phyloP scores from a whole-genome alignment of 2,888 invertebrate genomes.

The Dasypogon diadema region DNA sequence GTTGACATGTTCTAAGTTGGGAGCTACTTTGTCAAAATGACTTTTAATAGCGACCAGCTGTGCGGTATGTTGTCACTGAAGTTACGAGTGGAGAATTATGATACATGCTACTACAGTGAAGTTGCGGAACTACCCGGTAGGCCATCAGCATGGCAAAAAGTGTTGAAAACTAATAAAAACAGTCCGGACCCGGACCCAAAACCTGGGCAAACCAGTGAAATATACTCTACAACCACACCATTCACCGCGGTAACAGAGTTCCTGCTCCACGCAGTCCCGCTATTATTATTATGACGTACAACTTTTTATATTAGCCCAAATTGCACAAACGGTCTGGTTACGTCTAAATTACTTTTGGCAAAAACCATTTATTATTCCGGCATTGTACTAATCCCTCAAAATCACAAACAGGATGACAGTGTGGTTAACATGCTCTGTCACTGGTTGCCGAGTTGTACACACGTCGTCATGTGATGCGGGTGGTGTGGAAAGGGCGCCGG shows the following conservation, averaged over 20 bases:
- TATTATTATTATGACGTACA: constrained; percentile 55
- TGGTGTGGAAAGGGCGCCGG: not conserved
- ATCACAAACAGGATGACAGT: constrained; percentile 57
- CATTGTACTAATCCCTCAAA: constrained; percentile 57
- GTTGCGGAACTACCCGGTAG: constrained; percentile 7
- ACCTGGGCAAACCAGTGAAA: constrained; percentile 10
- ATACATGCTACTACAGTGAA: constrained; percentile 4
- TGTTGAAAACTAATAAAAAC: constrained; percentile 55
- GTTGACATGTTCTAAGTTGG: constrained; percentile 50
- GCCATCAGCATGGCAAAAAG: constrained; percentile 50
- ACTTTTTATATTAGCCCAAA: constrained; percentile 55
- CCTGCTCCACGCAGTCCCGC: not conserved
- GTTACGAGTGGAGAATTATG: constrained; percentile 36
- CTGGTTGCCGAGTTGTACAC: constrained; percentile 40
- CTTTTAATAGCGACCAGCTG: constrained; percentile 56
- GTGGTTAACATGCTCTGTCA: constrained; percentile 57
- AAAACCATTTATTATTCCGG: constrained; percentile 57
- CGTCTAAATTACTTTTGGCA: constrained; percentile 55
- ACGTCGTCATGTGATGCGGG: not conserved
- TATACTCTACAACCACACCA: not conserved
- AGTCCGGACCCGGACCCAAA: not conserved
- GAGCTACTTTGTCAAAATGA: constrained; percentile 55
- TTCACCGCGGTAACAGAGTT: not conserved
- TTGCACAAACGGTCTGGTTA: constrained; percentile 52
- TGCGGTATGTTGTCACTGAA: constrained; percentile 47